Evolutionary conservation across 2,888 invertebrate species (phyloP).

Genomic region (Tetragonula carbonaria): DNA sequence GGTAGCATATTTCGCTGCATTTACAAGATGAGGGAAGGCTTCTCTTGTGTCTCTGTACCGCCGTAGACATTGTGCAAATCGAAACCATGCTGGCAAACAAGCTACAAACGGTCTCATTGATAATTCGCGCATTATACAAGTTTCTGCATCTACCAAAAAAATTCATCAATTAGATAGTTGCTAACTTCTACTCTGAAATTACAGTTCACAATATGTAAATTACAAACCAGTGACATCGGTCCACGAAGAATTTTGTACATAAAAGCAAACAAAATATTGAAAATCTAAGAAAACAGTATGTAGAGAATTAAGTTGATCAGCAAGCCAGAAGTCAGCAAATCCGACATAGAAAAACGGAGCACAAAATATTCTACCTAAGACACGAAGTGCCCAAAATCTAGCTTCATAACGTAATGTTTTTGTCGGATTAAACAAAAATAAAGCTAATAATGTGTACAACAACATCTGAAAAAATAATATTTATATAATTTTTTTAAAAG

Average conservation of each 20-base stretch:
- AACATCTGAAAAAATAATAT: conserved; percentile 83
- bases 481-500: not conserved
- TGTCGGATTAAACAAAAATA: conserved; percentile 97
- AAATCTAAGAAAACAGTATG: conserved; percentile 96
- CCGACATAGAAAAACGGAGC: conserved; percentile 96
- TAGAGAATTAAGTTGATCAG: conserved; percentile 98
- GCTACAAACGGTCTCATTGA: conserved; percentile 91
- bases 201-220: not conserved
- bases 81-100: conserved; percentile 98
- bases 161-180: not conserved
- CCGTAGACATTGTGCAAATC: conserved; percentile 98
- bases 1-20: conserved; percentile 99
- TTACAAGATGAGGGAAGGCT: conserved; percentile 97
- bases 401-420: conserved; percentile 96
- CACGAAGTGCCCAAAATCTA: conserved; percentile 96
- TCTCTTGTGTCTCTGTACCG: conserved; percentile 97
- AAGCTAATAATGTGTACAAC: conserved; percentile 88
- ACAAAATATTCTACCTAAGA: conserved; percentile 88
- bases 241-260: conserved; percentile 88
- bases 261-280: conserved; percentile 97
- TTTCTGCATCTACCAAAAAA: conserved; percentile 82
- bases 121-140: conserved; percentile 83
- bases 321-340: conserved; percentile 99
- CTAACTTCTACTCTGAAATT: not conserved
- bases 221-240: conserved; percentile 81